Conservation (phyloP, 1,140 invertebrate genomes). For the Ceratosolen fusciceps region DNA sequence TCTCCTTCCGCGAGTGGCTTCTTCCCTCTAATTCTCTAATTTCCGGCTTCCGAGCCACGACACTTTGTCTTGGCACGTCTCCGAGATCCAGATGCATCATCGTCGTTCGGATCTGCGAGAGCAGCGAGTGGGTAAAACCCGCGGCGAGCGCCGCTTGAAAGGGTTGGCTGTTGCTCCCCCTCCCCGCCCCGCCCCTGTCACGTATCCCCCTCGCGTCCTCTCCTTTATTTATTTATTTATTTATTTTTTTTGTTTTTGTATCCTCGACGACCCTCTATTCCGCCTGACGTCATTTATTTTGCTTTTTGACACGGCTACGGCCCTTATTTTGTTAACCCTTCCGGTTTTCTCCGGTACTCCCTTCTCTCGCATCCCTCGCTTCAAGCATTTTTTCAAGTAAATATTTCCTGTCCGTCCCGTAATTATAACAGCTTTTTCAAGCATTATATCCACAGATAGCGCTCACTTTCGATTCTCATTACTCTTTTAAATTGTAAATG, state of each 20-base stretch:
- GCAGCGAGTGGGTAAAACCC: slow-evolving; percentile 8
- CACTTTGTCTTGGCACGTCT: slow-evolving; percentile 33
- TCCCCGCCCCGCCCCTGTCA: too few relatives aligned
- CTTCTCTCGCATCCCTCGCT: neutral
- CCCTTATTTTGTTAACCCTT: neutral
- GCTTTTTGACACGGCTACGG: neutral
- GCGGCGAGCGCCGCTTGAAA: neutral
- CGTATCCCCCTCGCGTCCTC: too few relatives aligned
- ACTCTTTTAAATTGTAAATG: too few relatives aligned
- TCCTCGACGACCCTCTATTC: neutral
- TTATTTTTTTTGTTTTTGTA: too few relatives aligned
- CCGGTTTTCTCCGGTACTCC: neutral
- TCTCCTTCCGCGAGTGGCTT: neutral
- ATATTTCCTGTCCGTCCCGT: too few relatives aligned
- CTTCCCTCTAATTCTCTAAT: slow-evolving; percentile 38
- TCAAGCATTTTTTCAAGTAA: too few relatives aligned
- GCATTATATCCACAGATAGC: too few relatives aligned
- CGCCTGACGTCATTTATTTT: neutral
- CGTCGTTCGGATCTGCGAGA: slow-evolving; percentile 10
- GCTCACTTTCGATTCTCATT: too few relatives aligned
- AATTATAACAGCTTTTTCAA: too few relatives aligned
- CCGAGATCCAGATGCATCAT: slow-evolving; percentile 1
- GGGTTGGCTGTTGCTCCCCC: too few relatives aligned
- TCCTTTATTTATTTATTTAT: too few relatives aligned
- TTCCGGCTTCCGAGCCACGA: slow-evolving; percentile 29